These are phyloP conservation scores for Rachycentron canadum DNA, from an alignment of 2,797 vertebrate species.

Conservation along the genomic window DNA sequence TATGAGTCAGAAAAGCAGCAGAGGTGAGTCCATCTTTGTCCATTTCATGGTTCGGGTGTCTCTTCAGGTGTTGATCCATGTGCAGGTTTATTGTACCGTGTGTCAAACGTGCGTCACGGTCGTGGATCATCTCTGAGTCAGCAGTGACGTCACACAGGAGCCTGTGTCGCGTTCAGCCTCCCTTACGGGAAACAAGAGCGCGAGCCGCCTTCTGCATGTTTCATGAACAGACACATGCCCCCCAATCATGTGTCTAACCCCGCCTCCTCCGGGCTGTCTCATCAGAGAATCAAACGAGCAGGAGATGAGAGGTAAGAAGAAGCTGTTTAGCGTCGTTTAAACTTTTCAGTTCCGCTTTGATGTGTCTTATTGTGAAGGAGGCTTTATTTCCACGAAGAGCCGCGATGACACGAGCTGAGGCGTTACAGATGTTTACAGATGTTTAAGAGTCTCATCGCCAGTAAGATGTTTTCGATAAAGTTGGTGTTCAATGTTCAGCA, in stretches of 20 bases:
- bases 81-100: no score
- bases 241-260: neutral
- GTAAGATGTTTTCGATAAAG: neutral
- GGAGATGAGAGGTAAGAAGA: conserved; percentile 19
- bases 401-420: no score
- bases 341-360: neutral
- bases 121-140: no score
- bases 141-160: no score
- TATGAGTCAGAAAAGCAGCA: neutral
- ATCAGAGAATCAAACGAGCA: neutral
- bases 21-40: conserved; percentile 4
- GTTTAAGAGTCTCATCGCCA: neutral
- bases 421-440: no score
- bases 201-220: neutral
- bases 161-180: no score
- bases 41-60: neutral
- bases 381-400: neutral
- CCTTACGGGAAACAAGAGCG: no score
- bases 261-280: neutral
- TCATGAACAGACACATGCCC: no score
- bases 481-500: conserved; percentile 20
- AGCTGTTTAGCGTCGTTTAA: neutral
- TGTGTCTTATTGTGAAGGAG: neutral
- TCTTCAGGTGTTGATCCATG: no score
- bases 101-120: no score